phyloP scores from a whole-genome alignment of 2,888 invertebrate genomes.

The Trisateles emortualis region DNA sequence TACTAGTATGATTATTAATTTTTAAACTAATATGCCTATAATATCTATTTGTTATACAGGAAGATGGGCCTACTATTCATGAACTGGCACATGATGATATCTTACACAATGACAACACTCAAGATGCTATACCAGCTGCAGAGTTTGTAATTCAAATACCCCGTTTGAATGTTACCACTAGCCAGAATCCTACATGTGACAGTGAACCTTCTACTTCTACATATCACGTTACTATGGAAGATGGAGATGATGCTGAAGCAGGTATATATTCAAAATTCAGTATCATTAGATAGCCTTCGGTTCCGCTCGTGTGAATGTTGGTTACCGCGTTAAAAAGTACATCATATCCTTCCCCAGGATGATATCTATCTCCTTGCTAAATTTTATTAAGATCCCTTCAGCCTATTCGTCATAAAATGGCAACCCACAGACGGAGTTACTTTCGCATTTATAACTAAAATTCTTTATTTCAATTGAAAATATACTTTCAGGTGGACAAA shows the following conservation, averaged over 20 bases:
- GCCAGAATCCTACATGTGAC: conserved; percentile 42
- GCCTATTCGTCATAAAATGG: no score
- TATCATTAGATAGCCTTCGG: no score
- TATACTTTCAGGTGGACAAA: conserved; percentile 57
- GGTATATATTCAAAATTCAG: conserved; percentile 50
- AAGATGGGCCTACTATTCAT: conserved; percentile 84
- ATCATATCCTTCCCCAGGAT: no score
- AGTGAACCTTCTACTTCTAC: conserved; percentile 55
- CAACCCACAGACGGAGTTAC: no score
- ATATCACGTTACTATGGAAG: conserved; percentile 82
- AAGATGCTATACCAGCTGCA: conserved; percentile 63
- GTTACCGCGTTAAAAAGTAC: no score
- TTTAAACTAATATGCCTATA: conserved; percentile 1
- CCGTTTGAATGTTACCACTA: conserved; percentile 36
- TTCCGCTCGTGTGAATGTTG: no score
- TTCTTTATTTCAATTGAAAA: neutral
- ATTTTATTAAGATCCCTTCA: no score
- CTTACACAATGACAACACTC: conserved; percentile 67
- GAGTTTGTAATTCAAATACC: conserved; percentile 66
- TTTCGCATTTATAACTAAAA: no score
- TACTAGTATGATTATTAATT: no score
- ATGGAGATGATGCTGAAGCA: conserved; percentile 73
- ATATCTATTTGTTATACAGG: conserved; percentile 58
- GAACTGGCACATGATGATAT: conserved; percentile 81
- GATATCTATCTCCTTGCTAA: no score